A percentile compares a stretch with the other conserved stretches of the same genome.
phyloP scores from a whole-genome alignment of 2,113 vertebrate genomes.

The Otocyon megalotis region DNA sequence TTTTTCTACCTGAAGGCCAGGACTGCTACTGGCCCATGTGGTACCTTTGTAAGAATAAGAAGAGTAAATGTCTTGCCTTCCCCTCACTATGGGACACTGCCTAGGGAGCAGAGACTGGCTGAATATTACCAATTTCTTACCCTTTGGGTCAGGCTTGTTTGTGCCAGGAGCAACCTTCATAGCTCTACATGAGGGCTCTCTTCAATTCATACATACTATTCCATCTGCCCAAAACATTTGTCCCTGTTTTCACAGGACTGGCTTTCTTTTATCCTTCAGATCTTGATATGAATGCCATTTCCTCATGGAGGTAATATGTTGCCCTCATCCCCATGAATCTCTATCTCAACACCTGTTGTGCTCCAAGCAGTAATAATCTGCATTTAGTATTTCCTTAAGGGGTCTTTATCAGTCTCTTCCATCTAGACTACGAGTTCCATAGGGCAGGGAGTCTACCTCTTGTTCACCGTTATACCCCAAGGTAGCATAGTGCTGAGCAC shows the following conservation, averaged over 20 bases:
- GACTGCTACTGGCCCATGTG: background rate
- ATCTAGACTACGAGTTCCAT: background rate
- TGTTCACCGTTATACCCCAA: background rate
- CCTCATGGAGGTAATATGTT: background rate
- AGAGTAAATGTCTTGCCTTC: background rate
- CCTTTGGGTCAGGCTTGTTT: background rate
- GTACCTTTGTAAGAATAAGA: background rate
- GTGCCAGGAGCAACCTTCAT: background rate
- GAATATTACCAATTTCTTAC: background rate
- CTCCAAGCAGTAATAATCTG: background rate
- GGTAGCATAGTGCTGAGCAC: background rate
- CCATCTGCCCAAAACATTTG: background rate
- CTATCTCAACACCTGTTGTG: background rate
- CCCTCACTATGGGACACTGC: background rate
- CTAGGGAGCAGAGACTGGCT: background rate
- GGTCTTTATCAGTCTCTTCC: background rate
- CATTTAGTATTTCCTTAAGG: background rate
- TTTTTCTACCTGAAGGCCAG: background rate
- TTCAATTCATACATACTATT: background rate
- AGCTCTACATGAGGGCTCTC: background rate
- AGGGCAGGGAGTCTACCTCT: background rate
- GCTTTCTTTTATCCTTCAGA: background rate
- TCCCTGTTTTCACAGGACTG: background rate
- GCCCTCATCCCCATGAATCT: background rate
- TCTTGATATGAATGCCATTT: background rate